Evolutionary conservation across 2,113 vertebrate species (phyloP).

Genomic region (Heliornis fulica): DNA sequence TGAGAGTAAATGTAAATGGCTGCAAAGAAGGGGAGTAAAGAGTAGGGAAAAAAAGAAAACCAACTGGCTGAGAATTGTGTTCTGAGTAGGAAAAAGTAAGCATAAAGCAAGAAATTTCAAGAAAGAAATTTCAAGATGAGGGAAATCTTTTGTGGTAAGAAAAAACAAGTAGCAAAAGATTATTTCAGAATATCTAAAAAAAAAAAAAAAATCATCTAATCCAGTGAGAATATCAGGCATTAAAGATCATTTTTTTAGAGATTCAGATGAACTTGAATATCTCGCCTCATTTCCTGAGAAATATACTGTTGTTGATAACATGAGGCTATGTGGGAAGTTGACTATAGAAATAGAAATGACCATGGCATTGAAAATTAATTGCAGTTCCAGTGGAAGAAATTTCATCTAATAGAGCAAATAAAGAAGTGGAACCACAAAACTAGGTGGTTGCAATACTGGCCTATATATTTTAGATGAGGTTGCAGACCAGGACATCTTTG

Average conservation of each 20-base stretch:
- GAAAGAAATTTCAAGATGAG: not conserved
- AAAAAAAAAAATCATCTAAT: not conserved
- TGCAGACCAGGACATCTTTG: not conserved
- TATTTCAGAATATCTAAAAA: not conserved
- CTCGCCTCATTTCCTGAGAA: not conserved
- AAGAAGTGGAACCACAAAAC: not conserved
- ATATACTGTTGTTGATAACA: not conserved
- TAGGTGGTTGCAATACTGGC: fast-evolving
- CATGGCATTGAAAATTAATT: not conserved
- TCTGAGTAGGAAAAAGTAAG: not conserved
- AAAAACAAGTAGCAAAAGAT: not conserved
- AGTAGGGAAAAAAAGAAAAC: not conserved
- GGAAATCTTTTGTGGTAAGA: fast-evolving
- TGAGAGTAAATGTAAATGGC: not conserved
- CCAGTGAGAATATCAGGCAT: not conserved
- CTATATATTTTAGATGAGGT: not conserved
- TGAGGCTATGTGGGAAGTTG: not conserved
- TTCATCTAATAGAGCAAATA: not conserved
- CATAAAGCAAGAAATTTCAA: not conserved
- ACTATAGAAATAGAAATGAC: not conserved
- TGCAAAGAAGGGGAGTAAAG: not conserved
- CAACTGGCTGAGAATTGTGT: not conserved
- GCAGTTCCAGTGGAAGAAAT: not conserved
- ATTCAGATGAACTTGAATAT: not conserved
- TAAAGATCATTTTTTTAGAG: not conserved